A percentile compares a stretch with the other conserved stretches of the same genome.
These are phyloP conservation scores for Drosophila erecta DNA, from an alignment of 1,140 invertebrate species.

Conservation along the genomic window DNA sequence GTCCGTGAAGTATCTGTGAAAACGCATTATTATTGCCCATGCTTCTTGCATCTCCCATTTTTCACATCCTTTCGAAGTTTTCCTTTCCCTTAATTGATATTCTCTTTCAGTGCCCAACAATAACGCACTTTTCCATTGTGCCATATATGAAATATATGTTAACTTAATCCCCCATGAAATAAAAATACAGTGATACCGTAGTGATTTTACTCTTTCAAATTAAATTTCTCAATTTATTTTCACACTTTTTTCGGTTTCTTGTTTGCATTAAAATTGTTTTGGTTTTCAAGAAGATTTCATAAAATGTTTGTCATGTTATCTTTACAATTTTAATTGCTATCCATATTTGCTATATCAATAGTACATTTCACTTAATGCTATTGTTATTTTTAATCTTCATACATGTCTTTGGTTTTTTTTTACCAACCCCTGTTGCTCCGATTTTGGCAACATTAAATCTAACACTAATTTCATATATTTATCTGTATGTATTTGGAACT, in stretches of 20 bases:
- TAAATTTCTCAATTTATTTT: conserved; percentile 67
- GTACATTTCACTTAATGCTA: conserved; percentile 38
- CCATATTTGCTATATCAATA: conserved; percentile 53
- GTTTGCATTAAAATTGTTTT: conserved; percentile 58
- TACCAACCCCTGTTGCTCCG: conserved; percentile 50
- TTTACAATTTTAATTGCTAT: conserved; percentile 56
- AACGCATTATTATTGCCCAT: background rate
- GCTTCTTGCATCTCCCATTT: background rate
- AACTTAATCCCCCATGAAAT: conserved; percentile 13
- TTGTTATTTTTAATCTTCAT: conserved; percentile 33
- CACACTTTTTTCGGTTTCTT: conserved; percentile 50
- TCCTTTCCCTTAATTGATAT: conserved; percentile 14
- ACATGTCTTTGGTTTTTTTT: conserved; percentile 45
- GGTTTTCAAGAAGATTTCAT: conserved; percentile 58
- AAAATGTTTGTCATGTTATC: conserved; percentile 50
- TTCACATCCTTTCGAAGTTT: background rate
- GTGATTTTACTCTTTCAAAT: conserved; percentile 52
- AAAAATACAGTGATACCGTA: background rate
- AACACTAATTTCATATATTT: conserved; percentile 26
- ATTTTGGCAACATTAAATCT: conserved; percentile 59
- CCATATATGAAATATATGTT: background rate
- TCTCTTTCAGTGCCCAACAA: background rate
- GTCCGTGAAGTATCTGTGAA: background rate
- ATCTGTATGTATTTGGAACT: conserved; percentile 20
- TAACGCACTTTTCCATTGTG: background rate